These are phyloP conservation scores for Pheosia gnoma DNA, from an alignment of 2,888 invertebrate species.

Conservation along the genomic window DNA sequence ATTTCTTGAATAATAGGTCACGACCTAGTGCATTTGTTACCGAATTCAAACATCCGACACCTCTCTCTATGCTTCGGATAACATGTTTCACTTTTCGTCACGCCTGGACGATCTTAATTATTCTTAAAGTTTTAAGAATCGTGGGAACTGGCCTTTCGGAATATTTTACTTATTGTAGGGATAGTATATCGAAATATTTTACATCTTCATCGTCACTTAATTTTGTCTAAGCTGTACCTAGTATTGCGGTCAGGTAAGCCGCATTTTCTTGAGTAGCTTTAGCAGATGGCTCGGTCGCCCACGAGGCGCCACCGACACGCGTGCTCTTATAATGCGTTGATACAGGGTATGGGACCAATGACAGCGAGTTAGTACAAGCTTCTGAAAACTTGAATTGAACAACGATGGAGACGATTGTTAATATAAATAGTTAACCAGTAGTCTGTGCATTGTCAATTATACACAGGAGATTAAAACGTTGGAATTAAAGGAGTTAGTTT, in stretches of 20 bases:
- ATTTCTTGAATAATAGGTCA: too few relatives aligned
- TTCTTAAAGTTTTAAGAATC: background rate
- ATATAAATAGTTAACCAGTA: too few relatives aligned
- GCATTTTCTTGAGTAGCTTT: conserved; percentile 46
- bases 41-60: background rate
- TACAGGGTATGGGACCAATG: conserved; percentile 25
- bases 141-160: too few relatives aligned
- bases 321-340: conserved; percentile 38
- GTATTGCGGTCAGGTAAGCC: conserved; percentile 46
- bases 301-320: conserved; percentile 62
- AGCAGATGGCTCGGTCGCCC: conserved; percentile 73
- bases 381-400: background rate
- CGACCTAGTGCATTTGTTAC: background rate
- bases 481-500: too few relatives aligned
- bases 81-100: background rate
- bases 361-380: conserved; percentile 14
- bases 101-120: background rate
- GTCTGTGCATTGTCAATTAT: too few relatives aligned
- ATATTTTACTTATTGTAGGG: background rate
- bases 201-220: background rate
- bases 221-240: conserved; percentile 19
- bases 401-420: background rate
- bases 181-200: background rate
- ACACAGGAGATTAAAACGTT: too few relatives aligned
- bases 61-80: background rate